Percentiles rank a stretch among this genome's conserved stretches.
phyloP scores from a whole-genome alignment of 92 coral and sea anemone genomes.

The Umimayanthus kanabou region DNA sequence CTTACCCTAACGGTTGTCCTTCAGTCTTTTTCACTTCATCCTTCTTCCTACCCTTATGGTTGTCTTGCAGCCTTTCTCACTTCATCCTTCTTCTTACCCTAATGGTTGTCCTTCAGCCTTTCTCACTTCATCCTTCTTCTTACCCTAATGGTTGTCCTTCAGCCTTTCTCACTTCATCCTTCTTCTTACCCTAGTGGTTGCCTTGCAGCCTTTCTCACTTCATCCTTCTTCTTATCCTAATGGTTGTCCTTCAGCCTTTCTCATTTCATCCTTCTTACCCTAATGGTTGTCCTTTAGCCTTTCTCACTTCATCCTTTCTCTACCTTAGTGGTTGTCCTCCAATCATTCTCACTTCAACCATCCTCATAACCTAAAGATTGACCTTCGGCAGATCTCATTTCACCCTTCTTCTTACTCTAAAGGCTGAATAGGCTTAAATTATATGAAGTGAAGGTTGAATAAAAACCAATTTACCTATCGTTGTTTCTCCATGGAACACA shows the following conservation, averaged over 20 bases:
- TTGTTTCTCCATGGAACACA: constrained; percentile 43
- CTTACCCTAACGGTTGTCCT: neutral
- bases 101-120: neutral
- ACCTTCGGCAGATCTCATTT: neutral
- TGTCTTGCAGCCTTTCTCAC: neutral
- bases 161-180: neutral
- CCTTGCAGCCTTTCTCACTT: neutral
- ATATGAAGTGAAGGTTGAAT: neutral
- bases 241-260: neutral
- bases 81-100: no score
- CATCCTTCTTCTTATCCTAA: neutral
- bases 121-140: neutral
- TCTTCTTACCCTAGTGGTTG: neutral
- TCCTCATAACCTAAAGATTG: neutral
- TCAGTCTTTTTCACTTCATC: neutral
- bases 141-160: no score
- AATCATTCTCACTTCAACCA: neutral
- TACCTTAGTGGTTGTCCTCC: neutral
- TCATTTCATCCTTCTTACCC: neutral
- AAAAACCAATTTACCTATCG: constrained; percentile 42
- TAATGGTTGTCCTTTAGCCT: neutral
- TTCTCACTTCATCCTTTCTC: neutral
- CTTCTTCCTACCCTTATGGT: neutral
- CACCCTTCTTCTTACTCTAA: neutral
- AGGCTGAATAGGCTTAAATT: neutral